These are phyloP conservation scores for Spea multiplicata DNA, from an alignment of 2,113 vertebrate genomes.

Conservation along the genomic window DNA sequence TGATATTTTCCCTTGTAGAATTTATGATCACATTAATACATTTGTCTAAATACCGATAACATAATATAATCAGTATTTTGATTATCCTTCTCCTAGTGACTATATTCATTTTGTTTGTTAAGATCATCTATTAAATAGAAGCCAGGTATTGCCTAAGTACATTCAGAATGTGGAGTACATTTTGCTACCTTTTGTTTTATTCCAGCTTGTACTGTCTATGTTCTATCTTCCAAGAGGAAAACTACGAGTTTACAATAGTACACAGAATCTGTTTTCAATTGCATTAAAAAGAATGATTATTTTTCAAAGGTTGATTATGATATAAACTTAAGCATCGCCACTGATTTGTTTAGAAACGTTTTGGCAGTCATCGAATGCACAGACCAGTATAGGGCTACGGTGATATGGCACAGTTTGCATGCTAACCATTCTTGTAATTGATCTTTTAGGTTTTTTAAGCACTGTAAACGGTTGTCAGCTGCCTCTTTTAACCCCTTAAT, in stretches of 20 bases:
- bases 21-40: too few species aligned
- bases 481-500: too few species aligned
- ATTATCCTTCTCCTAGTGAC: too few species aligned
- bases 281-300: conserved; percentile 49
- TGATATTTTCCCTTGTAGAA: too few species aligned
- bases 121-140: too few species aligned
- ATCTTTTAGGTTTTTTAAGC: conserved; percentile 64
- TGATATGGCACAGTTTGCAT: conserved; percentile 54
- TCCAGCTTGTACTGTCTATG: conserved; percentile 32
- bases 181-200: conserved; percentile 23
- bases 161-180: conserved; percentile 16
- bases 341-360: conserved; percentile 55
- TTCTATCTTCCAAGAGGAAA: conserved; percentile 22
- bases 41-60: too few species aligned
- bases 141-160: background rate
- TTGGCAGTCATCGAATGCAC: conserved; percentile 42
- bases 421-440: conserved; percentile 68
- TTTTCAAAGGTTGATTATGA: conserved; percentile 53
- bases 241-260: conserved; percentile 49
- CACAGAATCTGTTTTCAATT: conserved; percentile 51
- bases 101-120: too few species aligned
- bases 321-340: conserved; percentile 45
- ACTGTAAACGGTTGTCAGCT: conserved; percentile 65
- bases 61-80: too few species aligned
- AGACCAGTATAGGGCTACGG: conserved; percentile 43